Evolutionary conservation across 2,113 vertebrate genomes (phyloP), one percentile per base, ranked within the genome.

Genomic region (Ctenodactylus gundi): DNA sequence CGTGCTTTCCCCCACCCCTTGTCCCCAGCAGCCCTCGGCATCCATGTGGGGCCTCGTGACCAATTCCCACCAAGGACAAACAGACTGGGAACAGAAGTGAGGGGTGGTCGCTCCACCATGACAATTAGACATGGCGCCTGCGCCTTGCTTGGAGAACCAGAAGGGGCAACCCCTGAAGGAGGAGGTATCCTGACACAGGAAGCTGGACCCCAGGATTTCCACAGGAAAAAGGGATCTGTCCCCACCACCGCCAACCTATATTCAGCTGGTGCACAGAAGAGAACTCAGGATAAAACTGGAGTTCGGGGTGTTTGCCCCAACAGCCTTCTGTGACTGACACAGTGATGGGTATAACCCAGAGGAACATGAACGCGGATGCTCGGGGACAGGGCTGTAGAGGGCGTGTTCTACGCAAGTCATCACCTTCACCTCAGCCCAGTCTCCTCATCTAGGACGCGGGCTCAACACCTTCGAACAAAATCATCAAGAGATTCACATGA

Each of bases 391-490:
- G 0, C 68, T 31, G 51, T 2, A 8, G 0, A 0, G n/a, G 34
- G 27, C 15, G 1, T 0, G 7, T 49, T 60, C 15, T 3, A 34
- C 0, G 14, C 27, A 23, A n/a, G n/a, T 55, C 36, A 25, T 0
- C 6, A 51, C 20, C 4, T 17, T n/a, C 10, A 20, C 31, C 18
- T 60, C 20, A 0, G 21, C 39, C 34, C n/a, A 0, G 34, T 44
- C 27, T 86, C 51, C 46, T 44, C 65, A 51, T 23, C 57, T 46
- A 1, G 41, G 57, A 77, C 0, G 0, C n/a, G 60, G 49, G 57
- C 83, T 86, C 62, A 7, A 5, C 11, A 21, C 36, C 53, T 27
- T 15, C 46, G 39, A 27, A 6, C 2, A 1, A 14, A 12, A 12
- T 21, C 44, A 51, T 49, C 25, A 0, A 29, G 31, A 73, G 60